Percentiles rank a stretch among this genome's conserved stretches.
phyloP scores from a whole-genome alignment of 2,797 vertebrate genomes.

The Epinephelus coioides region DNA sequence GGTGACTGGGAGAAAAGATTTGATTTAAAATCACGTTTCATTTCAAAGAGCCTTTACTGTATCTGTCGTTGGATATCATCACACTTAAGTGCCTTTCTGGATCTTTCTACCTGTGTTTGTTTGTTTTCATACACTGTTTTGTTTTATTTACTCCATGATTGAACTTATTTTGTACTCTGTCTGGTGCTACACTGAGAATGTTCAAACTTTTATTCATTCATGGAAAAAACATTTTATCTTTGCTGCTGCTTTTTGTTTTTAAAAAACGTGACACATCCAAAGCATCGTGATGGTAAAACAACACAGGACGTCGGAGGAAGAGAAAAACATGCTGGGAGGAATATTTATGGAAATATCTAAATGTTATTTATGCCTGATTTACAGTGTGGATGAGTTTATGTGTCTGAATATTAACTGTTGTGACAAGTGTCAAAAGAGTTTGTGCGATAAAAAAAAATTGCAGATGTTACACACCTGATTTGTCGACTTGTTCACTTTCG shows the following conservation, averaged over 20 bases:
- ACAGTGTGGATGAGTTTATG: conserved; percentile 42
- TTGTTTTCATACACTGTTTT: conserved; percentile 24
- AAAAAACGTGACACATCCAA: conserved; percentile 50
- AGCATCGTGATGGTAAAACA: conserved; percentile 37
- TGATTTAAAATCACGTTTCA: conserved; percentile 34
- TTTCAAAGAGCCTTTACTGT: conserved; percentile 54
- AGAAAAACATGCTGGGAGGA: not conserved
- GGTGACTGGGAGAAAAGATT: conserved; percentile 3
- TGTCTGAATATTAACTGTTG: conserved; percentile 55
- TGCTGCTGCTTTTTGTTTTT: conserved; percentile 66
- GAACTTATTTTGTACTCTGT: conserved; percentile 69
- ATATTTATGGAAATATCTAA: conserved; percentile 42
- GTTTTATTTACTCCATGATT: conserved; percentile 50
- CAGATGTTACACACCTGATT: not conserved
- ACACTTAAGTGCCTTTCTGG: conserved; percentile 81
- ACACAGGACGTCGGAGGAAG: not conserved
- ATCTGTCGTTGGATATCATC: conserved; percentile 53
- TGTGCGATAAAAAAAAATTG: conserved; percentile 12
- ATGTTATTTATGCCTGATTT: conserved; percentile 55
- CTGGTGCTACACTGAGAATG: conserved; percentile 82
- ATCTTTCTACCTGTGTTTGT: conserved; percentile 66
- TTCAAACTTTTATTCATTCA: conserved; percentile 54
- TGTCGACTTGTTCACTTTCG: not conserved
- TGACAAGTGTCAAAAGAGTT: conserved; percentile 55
- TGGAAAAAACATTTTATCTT: conserved; percentile 35